phyloP scores from a whole-genome alignment of 2,797 vertebrate species.

The Erethizon dorsatum region DNA sequence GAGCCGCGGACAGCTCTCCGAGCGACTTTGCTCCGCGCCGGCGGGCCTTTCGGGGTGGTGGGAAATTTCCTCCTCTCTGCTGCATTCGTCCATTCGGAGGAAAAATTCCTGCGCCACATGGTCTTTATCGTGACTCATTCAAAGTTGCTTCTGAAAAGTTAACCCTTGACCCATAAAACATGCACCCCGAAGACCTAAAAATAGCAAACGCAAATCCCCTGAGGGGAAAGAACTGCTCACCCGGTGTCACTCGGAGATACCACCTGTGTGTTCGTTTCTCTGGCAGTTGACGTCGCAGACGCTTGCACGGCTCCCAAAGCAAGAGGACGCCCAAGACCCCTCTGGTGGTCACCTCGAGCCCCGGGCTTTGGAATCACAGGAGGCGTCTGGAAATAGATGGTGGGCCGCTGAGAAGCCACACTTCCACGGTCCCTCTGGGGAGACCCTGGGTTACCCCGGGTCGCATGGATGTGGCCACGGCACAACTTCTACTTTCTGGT shows the following conservation, averaged over 20 bases:
- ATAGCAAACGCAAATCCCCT: slow-evolving; percentile 26
- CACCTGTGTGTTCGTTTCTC: background rate
- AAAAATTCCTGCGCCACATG: slow-evolving; percentile 42
- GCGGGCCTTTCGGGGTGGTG: background rate
- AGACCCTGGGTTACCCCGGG: background rate
- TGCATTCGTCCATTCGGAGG: slow-evolving; percentile 10
- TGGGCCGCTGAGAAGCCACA: background rate
- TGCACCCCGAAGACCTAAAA: slow-evolving; percentile 70
- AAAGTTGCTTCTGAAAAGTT: slow-evolving; percentile 75
- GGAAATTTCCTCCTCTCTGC: slow-evolving; percentile 35
- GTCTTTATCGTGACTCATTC: slow-evolving; percentile 69
- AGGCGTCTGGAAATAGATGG: background rate
- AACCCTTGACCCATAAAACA: slow-evolving; percentile 75
- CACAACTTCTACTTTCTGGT: background rate
- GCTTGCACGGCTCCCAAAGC: slow-evolving; percentile 19
- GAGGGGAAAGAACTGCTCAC: background rate
- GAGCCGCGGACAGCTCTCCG: background rate
- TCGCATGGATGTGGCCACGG: background rate
- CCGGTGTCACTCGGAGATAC: background rate
- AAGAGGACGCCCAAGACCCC: slow-evolving; percentile 15
- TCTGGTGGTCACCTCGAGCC: background rate
- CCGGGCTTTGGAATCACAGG: background rate
- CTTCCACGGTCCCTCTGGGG: background rate
- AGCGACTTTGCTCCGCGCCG: background rate
- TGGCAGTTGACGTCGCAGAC: slow-evolving; percentile 27